phyloP scores from a whole-genome alignment of 92 coral and sea anemone genomes.

The Galaxea fascicularis region DNA sequence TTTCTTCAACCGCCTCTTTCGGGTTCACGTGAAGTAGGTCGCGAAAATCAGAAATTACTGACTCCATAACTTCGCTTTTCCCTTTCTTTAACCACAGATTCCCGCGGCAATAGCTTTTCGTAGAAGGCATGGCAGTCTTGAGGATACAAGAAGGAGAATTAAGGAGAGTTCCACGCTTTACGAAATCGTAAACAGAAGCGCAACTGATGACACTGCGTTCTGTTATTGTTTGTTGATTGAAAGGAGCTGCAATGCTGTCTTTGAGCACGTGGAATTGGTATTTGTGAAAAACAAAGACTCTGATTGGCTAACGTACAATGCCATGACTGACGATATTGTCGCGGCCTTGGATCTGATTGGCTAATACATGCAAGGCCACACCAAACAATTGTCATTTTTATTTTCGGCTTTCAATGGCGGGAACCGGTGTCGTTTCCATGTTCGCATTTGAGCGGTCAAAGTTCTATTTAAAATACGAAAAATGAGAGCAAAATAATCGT shows the following conservation, averaged over 20 bases:
- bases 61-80: slow-evolving; percentile 70
- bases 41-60: slow-evolving; percentile 84
- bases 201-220: slow-evolving; percentile 30
- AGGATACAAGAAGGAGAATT: not conserved
- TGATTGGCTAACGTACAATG: slow-evolving; percentile 74
- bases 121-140: slow-evolving; percentile 62
- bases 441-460: slow-evolving; percentile 6
- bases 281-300: slow-evolving; percentile 58
- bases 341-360: slow-evolving; percentile 69
- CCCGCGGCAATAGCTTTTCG: slow-evolving; percentile 76
- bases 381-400: slow-evolving; percentile 70
- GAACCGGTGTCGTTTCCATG: slow-evolving; percentile 34
- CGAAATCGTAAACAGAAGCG: slow-evolving; percentile 20
- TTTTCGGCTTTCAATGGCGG: slow-evolving; percentile 70
- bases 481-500: slow-evolving; percentile 5
- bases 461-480: slow-evolving; percentile 9
- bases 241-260: slow-evolving; percentile 66
- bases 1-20: slow-evolving; percentile 58
- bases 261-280: slow-evolving; percentile 87
- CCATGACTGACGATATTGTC: slow-evolving; percentile 60
- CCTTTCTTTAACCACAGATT: slow-evolving; percentile 74
- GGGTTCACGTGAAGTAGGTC: slow-evolving; percentile 81
- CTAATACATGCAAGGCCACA: slow-evolving; percentile 62
- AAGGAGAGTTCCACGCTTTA: not conserved
- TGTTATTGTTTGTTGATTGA: slow-evolving; percentile 52